These are phyloP conservation scores for Cynopterus sphinx DNA, from an alignment of 2,797 vertebrate species.

Conservation along the genomic window DNA sequence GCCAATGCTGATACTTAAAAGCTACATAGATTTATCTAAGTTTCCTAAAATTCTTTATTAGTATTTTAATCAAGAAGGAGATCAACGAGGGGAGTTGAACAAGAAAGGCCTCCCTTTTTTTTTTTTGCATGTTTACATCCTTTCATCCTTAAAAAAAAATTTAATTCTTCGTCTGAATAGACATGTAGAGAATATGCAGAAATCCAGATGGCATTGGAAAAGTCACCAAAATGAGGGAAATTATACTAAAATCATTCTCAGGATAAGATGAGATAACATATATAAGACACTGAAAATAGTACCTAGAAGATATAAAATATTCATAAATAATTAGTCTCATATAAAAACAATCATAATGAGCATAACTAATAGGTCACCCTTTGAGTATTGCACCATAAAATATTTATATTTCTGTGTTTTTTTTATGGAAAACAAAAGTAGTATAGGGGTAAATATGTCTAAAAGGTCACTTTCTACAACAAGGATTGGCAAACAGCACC, in stretches of 20 bases:
- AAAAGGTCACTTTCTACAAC: not conserved
- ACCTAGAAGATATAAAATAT: not conserved
- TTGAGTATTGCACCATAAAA: not conserved
- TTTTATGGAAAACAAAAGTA: not conserved
- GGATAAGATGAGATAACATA: not conserved
- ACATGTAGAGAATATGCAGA: slow-evolving; percentile 50
- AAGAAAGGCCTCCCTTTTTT: slow-evolving; percentile 13
- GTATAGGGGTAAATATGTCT: not conserved
- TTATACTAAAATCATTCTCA: not conserved
- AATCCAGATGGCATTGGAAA: slow-evolving; percentile 58
- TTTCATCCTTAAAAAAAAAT: not conserved
- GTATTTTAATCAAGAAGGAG: slow-evolving; percentile 72
- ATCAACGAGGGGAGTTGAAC: not conserved
- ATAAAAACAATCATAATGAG: not conserved
- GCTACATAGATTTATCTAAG: not conserved
- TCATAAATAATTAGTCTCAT: not conserved
- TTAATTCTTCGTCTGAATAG: slow-evolving; percentile 66
- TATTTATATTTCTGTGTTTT: not conserved
- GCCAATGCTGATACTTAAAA: not conserved
- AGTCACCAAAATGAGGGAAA: not conserved
- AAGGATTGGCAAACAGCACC: not conserved
- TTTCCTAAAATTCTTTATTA: slow-evolving; percentile 48
- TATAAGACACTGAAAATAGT: not conserved
- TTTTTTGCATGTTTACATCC: slow-evolving; percentile 48
- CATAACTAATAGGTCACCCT: not conserved